Base-by-base conservation (phyloP, 2,797 vertebrate genomes). In the Poecilia velifera region DNA sequence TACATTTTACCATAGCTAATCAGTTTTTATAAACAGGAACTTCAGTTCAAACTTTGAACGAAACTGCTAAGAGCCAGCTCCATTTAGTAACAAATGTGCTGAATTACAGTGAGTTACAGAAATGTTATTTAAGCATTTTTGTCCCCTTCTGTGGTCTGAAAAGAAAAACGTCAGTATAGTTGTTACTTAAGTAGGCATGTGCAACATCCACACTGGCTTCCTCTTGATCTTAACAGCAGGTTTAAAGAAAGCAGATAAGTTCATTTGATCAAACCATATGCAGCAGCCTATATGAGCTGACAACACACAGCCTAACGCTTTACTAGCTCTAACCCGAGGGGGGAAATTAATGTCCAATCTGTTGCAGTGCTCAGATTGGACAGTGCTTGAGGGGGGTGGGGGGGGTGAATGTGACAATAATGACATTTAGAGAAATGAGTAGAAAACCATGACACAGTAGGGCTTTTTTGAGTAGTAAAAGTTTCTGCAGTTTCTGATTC, bases 321-420 rank as follows among this genome's bases (percentile, higher is more conserved):
- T 46, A 31, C 49, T 85, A 76, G 84, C 28, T 86, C 45, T 76
- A 22, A 22, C 84, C 76, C 72, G 46, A 39, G 74, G 85, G 81
- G 39, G 18, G 45, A 82, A 84, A 90, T 86, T 59, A 87, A 90
- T 87, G 73, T 25, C 66, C 80, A 73, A 66, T 82, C 76, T 84
- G 80, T 77, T 57, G 22, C 28, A 47, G 31, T 62, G 53, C 75
- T 85, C 8, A n/a, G 34, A 68, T 31, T 31, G 31, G 31, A 31
- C 31, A 31, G 31, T 31, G 31, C 31, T 31, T 31, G 31, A 31
- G 31, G 31, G 31, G 31, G 31, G 31, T 1, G 31, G 31, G 71
- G 68, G 71, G 28, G 55, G 34, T 77, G 36, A 81, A 53, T 68
- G 77, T 78, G 25, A 75, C 51, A 45, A 71, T 16, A 55, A 70